Conservation (phyloP, 1,140 invertebrate genomes). For the Trichoplusia ni region DNA sequence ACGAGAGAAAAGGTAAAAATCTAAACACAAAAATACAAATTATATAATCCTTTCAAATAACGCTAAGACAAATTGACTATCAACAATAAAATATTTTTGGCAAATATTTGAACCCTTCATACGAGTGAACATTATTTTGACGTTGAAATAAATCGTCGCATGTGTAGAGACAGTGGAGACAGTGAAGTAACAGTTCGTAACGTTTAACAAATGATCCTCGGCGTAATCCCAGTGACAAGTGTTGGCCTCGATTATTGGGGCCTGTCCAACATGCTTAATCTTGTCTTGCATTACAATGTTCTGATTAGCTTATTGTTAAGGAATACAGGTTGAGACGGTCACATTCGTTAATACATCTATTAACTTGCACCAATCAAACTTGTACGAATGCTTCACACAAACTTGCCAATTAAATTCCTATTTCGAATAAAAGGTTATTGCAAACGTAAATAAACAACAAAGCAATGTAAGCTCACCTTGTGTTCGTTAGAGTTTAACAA, state of each 20-base stretch:
- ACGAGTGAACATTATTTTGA: not conserved
- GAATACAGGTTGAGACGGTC: too few species aligned
- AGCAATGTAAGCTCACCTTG: too few species aligned
- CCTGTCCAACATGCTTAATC: conserved; percentile 18
- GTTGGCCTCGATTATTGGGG: conserved; percentile 22
- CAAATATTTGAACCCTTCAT: not conserved
- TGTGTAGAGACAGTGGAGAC: conserved; percentile 12
- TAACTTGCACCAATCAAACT: too few species aligned
- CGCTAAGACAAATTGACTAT: not conserved
- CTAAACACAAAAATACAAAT: not conserved
- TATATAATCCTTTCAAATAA: not conserved
- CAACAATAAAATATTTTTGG: not conserved
- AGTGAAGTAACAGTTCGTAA: conserved; percentile 6
- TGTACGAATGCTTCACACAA: too few species aligned
- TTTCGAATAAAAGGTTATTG: too few species aligned
- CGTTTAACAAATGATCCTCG: conserved; percentile 25
- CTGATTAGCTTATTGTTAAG: too few species aligned
- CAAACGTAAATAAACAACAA: too few species aligned
- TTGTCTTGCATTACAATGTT: conserved; percentile 11
- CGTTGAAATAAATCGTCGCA: not conserved
- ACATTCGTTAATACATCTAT: too few species aligned
- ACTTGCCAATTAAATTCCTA: too few species aligned
- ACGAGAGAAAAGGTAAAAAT: not conserved
- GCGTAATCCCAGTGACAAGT: conserved; percentile 21
- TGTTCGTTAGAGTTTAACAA: too few species aligned